These are phyloP conservation scores for Eueremaeus valkanovi DNA, from an alignment of 2,888 invertebrate genomes.

Conservation along the genomic window DNA sequence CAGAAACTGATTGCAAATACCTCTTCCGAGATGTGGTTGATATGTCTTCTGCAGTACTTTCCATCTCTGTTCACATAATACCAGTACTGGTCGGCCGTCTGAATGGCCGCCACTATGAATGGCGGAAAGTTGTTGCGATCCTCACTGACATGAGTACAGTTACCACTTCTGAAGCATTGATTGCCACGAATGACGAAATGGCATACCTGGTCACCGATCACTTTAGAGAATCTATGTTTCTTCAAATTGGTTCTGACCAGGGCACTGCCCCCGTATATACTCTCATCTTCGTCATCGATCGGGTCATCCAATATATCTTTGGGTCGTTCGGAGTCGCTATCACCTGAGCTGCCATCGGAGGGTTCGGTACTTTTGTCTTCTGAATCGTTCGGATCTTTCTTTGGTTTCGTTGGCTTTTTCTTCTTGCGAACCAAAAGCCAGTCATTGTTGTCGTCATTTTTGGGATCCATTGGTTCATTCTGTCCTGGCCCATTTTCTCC, in stretches of 20 bases:
- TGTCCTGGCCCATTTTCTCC: too few relatives aligned
- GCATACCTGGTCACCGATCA: not conserved
- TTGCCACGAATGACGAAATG: not conserved
- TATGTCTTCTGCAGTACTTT: not conserved
- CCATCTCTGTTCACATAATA: not conserved
- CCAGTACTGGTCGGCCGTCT: not conserved
- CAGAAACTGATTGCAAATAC: not conserved
- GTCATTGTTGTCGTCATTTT: too few relatives aligned
- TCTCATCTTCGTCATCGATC: not conserved
- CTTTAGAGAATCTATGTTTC: not conserved
- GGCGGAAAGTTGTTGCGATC: constrained; percentile 4
- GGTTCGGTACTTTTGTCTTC: not conserved
- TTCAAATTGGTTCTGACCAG: not conserved
- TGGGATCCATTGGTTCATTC: too few relatives aligned
- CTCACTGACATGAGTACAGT: not conserved
- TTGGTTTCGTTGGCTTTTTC: too few relatives aligned
- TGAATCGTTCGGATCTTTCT: too few relatives aligned
- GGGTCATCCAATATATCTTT: not conserved
- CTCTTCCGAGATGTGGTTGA: not conserved
- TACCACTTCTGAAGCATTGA: not conserved
- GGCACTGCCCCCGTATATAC: not conserved
- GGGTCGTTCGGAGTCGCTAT: not conserved
- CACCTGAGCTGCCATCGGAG: not conserved
- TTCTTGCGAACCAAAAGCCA: too few relatives aligned
- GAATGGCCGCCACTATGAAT: not conserved